phyloP scores from a whole-genome alignment of 1,140 invertebrate genomes.

The Drosophila bifasciata region DNA sequence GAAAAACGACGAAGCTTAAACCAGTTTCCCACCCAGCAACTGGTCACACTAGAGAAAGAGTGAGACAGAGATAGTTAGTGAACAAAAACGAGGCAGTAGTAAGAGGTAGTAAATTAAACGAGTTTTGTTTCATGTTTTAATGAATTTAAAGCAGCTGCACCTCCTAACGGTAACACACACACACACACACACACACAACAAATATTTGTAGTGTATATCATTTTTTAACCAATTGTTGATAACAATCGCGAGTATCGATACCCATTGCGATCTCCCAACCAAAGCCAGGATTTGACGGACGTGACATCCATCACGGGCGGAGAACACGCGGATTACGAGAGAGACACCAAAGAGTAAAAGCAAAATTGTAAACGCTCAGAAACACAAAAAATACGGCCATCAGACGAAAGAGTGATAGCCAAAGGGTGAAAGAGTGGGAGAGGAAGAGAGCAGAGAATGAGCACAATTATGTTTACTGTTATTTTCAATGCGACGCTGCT shows the following conservation, averaged over 20 bases:
- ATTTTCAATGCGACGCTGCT: conserved; percentile 54
- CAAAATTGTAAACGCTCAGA: conserved; percentile 41
- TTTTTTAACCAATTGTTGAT: too few relatives aligned
- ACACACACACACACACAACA: neutral
- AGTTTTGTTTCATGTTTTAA: conserved; percentile 55
- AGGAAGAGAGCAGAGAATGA: conserved; percentile 31
- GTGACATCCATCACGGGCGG: conserved; percentile 24
- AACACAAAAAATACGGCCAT: conserved; percentile 34
- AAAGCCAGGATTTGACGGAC: conserved; percentile 23
- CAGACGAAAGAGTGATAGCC: conserved; percentile 9
- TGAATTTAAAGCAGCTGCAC: conserved; percentile 39
- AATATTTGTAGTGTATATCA: neutral
- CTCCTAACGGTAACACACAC: conserved; percentile 38
- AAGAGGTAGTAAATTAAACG: conserved; percentile 59
- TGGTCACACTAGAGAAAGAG: conserved; percentile 4
- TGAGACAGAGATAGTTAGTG: neutral
- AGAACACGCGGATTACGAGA: conserved; percentile 35
- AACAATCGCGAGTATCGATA: conserved; percentile 12
- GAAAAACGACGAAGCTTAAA: conserved; percentile 50
- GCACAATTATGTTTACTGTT: conserved; percentile 64
- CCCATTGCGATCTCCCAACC: conserved; percentile 43
- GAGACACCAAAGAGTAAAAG: conserved; percentile 45
- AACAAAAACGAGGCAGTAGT: conserved; percentile 40
- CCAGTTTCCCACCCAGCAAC: conserved; percentile 47
- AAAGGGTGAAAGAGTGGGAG: conserved; percentile 21